phyloP scores from a whole-genome alignment of 2,888 invertebrate genomes.

The Embidobia sp. region DNA sequence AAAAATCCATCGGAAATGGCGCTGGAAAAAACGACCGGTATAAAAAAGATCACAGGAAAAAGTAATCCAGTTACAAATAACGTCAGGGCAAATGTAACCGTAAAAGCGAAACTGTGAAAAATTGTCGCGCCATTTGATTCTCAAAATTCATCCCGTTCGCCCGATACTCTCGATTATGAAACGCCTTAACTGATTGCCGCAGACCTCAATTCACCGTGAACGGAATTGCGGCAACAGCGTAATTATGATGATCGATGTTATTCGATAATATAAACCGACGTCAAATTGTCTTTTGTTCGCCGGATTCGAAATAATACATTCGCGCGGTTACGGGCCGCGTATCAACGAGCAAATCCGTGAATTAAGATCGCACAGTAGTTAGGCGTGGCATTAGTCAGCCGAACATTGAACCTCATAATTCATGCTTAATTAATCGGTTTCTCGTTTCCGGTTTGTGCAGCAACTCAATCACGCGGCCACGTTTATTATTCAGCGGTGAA shows the following conservation, averaged over 20 bases:
- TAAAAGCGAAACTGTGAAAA: too few species aligned
- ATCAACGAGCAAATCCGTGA: conserved; percentile 10
- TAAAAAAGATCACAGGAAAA: too few species aligned
- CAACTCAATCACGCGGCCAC: background rate
- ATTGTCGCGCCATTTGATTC: too few species aligned
- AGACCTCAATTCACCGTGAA: conserved; percentile 14
- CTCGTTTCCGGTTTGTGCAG: background rate
- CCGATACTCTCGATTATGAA: too few species aligned
- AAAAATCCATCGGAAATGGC: too few species aligned
- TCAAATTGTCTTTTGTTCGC: conserved; percentile 19
- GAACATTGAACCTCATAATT: conserved; percentile 1
- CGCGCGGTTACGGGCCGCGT: conserved; percentile 2
- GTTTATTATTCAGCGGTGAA: too few species aligned
- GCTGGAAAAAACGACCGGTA: too few species aligned
- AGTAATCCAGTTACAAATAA: too few species aligned
- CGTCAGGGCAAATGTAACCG: too few species aligned
- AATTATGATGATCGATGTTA: conserved; percentile 38
- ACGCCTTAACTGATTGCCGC: conserved; percentile 31
- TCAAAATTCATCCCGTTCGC: too few species aligned
- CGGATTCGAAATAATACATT: conserved; percentile 17
- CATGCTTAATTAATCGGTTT: conserved; percentile 12
- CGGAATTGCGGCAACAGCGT: conserved; percentile 23
- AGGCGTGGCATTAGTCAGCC: conserved; percentile 1
- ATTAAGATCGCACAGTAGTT: conserved; percentile 18
- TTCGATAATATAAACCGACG: conserved; percentile 18